A percentile compares a stretch with the other conserved stretches of the same genome.
These are phyloP conservation scores for Anomalospiza imberbis DNA, from an alignment of 2,797 vertebrate species.

Conservation along the genomic window DNA sequence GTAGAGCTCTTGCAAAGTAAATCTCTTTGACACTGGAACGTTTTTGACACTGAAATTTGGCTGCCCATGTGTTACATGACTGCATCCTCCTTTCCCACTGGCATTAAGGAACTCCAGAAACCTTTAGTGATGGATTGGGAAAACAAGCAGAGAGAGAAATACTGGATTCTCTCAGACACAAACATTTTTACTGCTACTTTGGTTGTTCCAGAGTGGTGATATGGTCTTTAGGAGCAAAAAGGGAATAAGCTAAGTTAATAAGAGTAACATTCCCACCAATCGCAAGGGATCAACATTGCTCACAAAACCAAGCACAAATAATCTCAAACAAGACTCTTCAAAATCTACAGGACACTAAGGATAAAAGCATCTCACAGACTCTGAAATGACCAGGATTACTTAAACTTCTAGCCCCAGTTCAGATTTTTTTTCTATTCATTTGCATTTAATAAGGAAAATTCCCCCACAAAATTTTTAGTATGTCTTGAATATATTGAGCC, in stretches of 20 bases:
- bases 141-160: not conserved
- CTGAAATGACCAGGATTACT: not conserved
- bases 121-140: not conserved
- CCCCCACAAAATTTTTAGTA: not conserved
- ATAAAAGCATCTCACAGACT: not conserved
- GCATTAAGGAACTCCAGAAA: not conserved
- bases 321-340: not conserved
- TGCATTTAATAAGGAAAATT: not conserved
- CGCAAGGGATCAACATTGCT: not conserved
- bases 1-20: not conserved
- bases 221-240: not conserved
- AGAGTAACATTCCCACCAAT: not conserved
- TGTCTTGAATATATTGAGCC: not conserved
- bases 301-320: not conserved
- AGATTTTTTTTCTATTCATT: not conserved
- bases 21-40: not conserved
- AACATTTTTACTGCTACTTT: not conserved
- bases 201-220: not conserved
- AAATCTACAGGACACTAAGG: not conserved
- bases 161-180: not conserved
- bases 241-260: not conserved
- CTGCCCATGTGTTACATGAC: rapidly evolving
- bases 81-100: not conserved
- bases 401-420: not conserved
- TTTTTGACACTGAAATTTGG: not conserved